These are phyloP conservation scores for Micropoecilia bifurca DNA, from an alignment of 2,797 vertebrate species.

Conservation along the genomic window DNA sequence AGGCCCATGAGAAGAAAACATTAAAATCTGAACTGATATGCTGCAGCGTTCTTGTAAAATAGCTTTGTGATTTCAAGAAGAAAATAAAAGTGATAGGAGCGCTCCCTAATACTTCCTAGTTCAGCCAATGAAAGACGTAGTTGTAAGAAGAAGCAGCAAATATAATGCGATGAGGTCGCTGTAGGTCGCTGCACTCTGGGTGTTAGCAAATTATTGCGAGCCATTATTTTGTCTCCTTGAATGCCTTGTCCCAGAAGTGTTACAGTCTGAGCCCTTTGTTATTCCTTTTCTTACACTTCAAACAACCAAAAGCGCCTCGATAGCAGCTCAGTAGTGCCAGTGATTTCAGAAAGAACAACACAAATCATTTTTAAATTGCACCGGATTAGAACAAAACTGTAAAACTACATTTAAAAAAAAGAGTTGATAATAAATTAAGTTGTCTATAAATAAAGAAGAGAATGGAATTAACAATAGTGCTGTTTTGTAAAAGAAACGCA, in stretches of 20 bases:
- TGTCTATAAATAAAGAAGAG: constrained; percentile 5
- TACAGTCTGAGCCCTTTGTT: background rate
- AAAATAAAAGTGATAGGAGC: background rate
- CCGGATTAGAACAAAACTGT: background rate
- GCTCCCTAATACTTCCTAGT: background rate
- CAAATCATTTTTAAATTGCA: constrained; percentile 23
- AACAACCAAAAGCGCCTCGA: constrained; percentile 11
- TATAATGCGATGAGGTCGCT: constrained; percentile 40
- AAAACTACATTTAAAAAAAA: background rate
- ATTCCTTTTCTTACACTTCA: background rate
- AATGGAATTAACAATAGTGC: constrained; percentile 10
- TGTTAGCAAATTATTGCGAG: constrained; percentile 38
- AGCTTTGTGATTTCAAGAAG: background rate
- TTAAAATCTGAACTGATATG: background rate
- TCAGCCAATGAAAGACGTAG: constrained; percentile 14
- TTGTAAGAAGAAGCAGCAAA: constrained; percentile 33
- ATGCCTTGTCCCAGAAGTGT: constrained; percentile 23
- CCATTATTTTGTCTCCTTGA: constrained; percentile 32
- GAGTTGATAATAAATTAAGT: constrained; percentile 5
- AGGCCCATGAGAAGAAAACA: background rate
- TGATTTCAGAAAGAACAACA: constrained; percentile 41
- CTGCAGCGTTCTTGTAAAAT: background rate
- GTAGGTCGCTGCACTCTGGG: constrained; percentile 38
- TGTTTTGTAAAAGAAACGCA: background rate
- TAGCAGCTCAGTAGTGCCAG: background rate